phyloP scores from a whole-genome alignment of 2,797 vertebrate genomes.

The Odontamblyopus rebecca region DNA sequence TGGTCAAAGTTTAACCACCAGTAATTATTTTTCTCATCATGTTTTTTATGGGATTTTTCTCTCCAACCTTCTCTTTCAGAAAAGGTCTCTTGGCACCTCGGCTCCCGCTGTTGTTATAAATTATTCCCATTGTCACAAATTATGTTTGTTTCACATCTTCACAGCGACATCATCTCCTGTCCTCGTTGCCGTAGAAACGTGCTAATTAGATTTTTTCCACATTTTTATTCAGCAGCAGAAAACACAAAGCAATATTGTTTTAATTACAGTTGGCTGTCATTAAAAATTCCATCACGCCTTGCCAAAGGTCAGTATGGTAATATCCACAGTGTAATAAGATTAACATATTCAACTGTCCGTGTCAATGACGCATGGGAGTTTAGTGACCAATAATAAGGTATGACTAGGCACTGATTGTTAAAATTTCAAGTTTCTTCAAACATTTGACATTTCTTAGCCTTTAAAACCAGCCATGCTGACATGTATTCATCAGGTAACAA shows the following conservation, averaged over 20 bases:
- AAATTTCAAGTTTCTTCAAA: not conserved
- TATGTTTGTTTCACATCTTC: slow-evolving; percentile 10
- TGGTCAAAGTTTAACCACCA: slow-evolving; percentile 7
- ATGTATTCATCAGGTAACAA: not conserved
- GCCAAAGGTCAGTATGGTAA: not conserved
- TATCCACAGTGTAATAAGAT: not conserved
- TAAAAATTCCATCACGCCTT: slow-evolving; percentile 11
- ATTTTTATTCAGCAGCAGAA: slow-evolving; percentile 9
- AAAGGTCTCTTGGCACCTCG: slow-evolving; percentile 1
- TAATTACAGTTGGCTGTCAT: slow-evolving; percentile 8
- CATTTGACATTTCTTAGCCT: not conserved
- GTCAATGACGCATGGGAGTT: not conserved
- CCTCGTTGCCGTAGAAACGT: slow-evolving; percentile 45
- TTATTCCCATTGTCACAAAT: not conserved
- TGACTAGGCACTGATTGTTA: not conserved
- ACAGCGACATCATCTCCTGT: slow-evolving; percentile 8
- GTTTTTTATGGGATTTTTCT: not conserved
- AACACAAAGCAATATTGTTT: slow-evolving; percentile 22
- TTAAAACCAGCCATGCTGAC: not conserved
- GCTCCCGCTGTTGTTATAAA: slow-evolving; percentile 4
- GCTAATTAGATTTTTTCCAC: slow-evolving; percentile 24
- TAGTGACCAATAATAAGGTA: not conserved
- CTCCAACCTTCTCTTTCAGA: not conserved
- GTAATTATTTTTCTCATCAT: slow-evolving; percentile 15
- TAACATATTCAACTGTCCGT: not conserved